Conservation (phyloP, 2,797 vertebrate genomes). For the Cryptoblepharus egeriae region DNA sequence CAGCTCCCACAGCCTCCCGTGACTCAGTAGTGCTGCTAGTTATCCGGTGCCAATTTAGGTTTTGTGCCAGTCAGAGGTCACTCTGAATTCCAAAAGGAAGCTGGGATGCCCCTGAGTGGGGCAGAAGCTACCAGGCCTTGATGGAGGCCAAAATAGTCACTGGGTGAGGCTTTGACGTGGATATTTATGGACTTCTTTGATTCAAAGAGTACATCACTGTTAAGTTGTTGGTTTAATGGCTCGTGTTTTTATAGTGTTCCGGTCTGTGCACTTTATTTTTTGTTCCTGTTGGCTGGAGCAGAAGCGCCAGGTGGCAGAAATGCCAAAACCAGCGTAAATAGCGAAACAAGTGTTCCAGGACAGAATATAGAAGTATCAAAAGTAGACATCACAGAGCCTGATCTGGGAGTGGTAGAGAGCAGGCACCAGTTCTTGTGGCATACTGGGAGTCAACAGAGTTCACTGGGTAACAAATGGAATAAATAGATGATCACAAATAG, state of each 20-base stretch:
- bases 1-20: too few relatives aligned
- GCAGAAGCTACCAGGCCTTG: too few relatives aligned
- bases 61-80: too few relatives aligned
- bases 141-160: neutral
- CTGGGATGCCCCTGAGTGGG: neutral
- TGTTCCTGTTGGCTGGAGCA: neutral
- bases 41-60: too few relatives aligned
- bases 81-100: too few relatives aligned
- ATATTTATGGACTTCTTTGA: neutral
- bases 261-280: neutral
- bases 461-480: too few relatives aligned
- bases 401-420: too few relatives aligned
- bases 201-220: neutral
- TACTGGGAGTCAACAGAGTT: too few relatives aligned
- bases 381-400: neutral
- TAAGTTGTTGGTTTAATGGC: neutral
- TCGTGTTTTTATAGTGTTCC: slow-evolving; percentile 2
- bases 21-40: too few relatives aligned
- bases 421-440: neutral
- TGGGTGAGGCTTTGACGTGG: neutral
- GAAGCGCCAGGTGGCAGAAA: neutral
- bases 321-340: neutral
- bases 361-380: neutral
- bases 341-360: neutral
- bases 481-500: too few relatives aligned